phyloP scores from a whole-genome alignment of 2,797 vertebrate genomes.

The Artibeus jamaicensis region DNA sequence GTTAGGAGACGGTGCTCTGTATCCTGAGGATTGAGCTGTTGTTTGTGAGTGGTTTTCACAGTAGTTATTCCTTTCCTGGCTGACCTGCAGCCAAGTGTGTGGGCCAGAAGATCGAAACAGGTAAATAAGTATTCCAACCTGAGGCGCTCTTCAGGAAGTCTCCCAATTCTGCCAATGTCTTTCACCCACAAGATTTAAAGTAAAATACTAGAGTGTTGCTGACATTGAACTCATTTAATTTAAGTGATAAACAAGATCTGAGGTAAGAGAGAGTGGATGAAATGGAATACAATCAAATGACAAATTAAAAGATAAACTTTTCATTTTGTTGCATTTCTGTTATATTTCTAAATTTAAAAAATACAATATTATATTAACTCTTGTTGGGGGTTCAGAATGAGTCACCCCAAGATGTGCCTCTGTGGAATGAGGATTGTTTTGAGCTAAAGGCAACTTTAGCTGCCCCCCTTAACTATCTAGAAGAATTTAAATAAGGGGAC shows the following conservation, averaged over 20 bases:
- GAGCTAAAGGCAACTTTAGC: not conserved
- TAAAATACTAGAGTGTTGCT: not conserved
- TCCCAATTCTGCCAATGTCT: not conserved
- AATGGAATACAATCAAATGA: not conserved
- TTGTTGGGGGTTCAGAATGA: not conserved
- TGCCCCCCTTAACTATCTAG: not conserved
- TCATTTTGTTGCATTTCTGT: not conserved
- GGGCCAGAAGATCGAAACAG: not conserved
- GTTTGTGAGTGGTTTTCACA: not conserved
- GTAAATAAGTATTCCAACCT: not conserved
- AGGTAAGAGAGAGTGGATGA: not conserved
- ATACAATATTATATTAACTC: not conserved
- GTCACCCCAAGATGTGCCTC: not conserved
- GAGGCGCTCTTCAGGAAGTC: not conserved
- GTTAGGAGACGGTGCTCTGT: not conserved
- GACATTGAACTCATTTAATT: not conserved
- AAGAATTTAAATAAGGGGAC: not conserved
- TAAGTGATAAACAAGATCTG: not conserved
- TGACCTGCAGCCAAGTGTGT: not conserved
- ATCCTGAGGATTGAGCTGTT: not conserved
- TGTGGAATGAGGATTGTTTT: not conserved
- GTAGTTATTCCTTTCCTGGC: not conserved
- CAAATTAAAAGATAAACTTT: not conserved
- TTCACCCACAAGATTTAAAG: not conserved
- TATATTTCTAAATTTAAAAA: not conserved